Evolutionary conservation across 2,113 vertebrate genomes (phyloP), one percentile per base, ranked within the genome.

Genomic region (Passer montanus): DNA sequence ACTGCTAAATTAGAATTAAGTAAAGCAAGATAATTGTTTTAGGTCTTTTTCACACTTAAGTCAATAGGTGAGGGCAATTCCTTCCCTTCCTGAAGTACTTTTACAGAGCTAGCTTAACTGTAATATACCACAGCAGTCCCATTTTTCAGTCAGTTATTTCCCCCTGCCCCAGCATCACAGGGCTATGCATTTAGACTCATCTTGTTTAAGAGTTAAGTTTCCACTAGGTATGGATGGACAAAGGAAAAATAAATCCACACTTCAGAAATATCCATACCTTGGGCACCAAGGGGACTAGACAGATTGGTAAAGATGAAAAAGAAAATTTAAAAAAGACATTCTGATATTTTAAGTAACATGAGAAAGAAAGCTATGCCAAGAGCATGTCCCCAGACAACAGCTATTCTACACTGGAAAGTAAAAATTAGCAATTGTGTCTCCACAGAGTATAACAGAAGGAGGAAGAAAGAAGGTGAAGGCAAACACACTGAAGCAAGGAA

Each of bases 391-490:
- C 43, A 88, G 90, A 94, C 79, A 93, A 77, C 82, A 88, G 68
- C 83, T 86, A 88, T 52, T 90, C 94, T 84, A 86, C 44, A 70
- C 44, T 67, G 93, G 44, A 94, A 93, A 76, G 85, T 43, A 87
- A 91, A 93, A 95, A 92, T 91, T 94, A 96, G 85, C 68, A 90
- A 86, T 13, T 81, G 24, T 23, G 20, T 90, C 72, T 93, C 93
- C 75, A 70, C 30, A 80, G 94, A 84, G 70, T 63, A 89, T 47
- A 90, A 93, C 60, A 0, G 5, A 79, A 82, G 78, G 33, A 80
- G 31, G 63, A 94, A 85, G 59, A 74, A 93, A 55, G 78, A 91
- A 93, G 73, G 79, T 90, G 85, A 94, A 94, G 43, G 55, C 86
- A 93, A 92, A 92, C 49, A 86, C 16, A 58, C 35, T 11, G 23